Conservation (phyloP, 2,797 vertebrate genomes). For the Enteromius thamalakanensis region DNA sequence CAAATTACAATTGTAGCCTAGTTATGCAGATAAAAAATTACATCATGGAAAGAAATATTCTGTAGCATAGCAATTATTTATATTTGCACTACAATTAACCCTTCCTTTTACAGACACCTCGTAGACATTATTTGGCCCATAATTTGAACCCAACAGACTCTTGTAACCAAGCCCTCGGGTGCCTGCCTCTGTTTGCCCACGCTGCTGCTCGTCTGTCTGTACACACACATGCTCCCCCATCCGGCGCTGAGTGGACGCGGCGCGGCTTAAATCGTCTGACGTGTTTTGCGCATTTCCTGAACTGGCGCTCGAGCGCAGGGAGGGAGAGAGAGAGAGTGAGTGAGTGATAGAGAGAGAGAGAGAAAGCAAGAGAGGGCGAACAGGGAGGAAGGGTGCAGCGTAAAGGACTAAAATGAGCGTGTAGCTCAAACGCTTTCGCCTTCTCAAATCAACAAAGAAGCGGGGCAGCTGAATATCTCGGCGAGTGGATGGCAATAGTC, state of each 20-base stretch:
- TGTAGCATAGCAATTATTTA: not conserved
- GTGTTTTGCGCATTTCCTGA: conserved; percentile 99
- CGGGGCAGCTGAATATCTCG: conserved; percentile 47
- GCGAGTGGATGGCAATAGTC: conserved; percentile 57
- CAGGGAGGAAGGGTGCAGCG: conserved; percentile 57
- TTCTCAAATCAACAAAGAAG: conserved; percentile 41
- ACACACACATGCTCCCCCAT: conserved; percentile 67
- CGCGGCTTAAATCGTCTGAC: conserved; percentile 81
- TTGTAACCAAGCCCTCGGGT: not conserved
- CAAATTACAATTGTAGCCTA: not conserved
- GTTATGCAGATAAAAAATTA: not conserved
- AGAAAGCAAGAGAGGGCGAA: conserved; percentile 34
- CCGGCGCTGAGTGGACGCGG: conserved; percentile 70
- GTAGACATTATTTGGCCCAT: not conserved
- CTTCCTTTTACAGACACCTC: not conserved
- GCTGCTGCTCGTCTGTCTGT: conserved; percentile 44
- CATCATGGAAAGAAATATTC: not conserved
- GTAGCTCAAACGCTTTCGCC: conserved; percentile 52
- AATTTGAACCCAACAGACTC: not conserved
- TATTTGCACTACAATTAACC: not conserved
- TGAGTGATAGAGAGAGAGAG: conserved; percentile 40
- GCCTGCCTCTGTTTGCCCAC: conserved; percentile 41
- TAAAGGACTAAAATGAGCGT: conserved; percentile 36
- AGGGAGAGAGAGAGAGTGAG: conserved; percentile 66
- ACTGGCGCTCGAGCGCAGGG: conserved; percentile 76